Evolutionary conservation across 2,888 invertebrate species (phyloP).

Genomic region (Spisula subtruncata): DNA sequence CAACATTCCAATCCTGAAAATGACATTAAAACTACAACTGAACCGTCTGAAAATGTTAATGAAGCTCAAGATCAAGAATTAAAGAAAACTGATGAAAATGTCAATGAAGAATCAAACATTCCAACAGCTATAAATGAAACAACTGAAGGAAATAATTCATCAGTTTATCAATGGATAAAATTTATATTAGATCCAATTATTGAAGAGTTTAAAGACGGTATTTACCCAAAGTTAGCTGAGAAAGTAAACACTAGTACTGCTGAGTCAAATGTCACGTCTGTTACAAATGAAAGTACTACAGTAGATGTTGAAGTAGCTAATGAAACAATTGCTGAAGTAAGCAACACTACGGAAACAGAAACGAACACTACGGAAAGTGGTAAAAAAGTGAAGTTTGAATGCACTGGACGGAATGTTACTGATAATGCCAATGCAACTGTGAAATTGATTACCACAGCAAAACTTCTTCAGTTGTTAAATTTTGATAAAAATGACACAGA

Average conservation of each 20-base stretch:
- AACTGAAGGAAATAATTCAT: conserved; percentile 42
- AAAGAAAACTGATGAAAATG: neutral
- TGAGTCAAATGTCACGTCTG: conserved; percentile 35
- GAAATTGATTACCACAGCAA: conserved; percentile 92
- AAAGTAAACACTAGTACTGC: conserved; percentile 50
- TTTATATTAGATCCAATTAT: conserved; percentile 78
- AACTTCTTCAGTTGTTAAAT: conserved; percentile 91
- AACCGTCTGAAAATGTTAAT: neutral
- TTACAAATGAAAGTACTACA: conserved; percentile 34
- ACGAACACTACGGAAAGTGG: conserved; percentile 72
- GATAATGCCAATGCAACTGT: conserved; percentile 80
- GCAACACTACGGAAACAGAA: conserved; percentile 55
- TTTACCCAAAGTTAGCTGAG: conserved; percentile 55
- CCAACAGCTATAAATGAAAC: neutral
- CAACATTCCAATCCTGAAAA: neutral
- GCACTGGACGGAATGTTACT: conserved; percentile 81
- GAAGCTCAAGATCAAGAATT: neutral
- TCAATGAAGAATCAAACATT: neutral
- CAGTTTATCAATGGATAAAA: conserved; percentile 64
- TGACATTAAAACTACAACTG: conserved; percentile 11
- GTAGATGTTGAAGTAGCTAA: conserved; percentile 42
- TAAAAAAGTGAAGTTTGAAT: conserved; percentile 83
- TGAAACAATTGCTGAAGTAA: conserved; percentile 27
- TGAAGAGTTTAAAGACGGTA: conserved; percentile 77
- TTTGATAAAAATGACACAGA: conserved; percentile 89